phyloP scores from a whole-genome alignment of 2,797 vertebrate genomes.

The Myoxocephalus aenaeus region DNA sequence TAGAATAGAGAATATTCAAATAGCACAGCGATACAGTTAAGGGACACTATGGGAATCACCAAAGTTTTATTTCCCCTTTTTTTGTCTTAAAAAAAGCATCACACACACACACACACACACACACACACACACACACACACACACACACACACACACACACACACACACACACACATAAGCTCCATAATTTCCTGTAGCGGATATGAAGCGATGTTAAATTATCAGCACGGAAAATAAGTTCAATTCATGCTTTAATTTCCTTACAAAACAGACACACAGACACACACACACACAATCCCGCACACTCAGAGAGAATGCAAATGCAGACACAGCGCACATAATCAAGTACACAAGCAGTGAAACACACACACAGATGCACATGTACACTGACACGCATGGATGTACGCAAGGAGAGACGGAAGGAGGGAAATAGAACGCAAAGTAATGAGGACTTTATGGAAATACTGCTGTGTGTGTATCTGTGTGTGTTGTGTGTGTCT shows the following conservation, averaged over 20 bases:
- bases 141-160: conserved; percentile 6
- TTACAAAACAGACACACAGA: conserved; percentile 52
- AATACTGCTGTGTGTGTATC: conserved; percentile 45
- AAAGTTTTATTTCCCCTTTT: not conserved
- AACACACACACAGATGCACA: conserved; percentile 31
- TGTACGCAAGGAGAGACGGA: conserved; percentile 19
- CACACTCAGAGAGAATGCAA: conserved; percentile 34
- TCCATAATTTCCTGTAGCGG: conserved; percentile 77
- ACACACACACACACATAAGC: conserved; percentile 49
- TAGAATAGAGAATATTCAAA: conserved; percentile 20
- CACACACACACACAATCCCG: conserved; percentile 17
- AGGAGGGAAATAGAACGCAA: conserved; percentile 52
- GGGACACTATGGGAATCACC: conserved; percentile 22
- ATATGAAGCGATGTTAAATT: conserved; percentile 77
- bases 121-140: conserved; percentile 5
- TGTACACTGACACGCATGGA: conserved; percentile 36
- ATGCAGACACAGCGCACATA: conserved; percentile 49
- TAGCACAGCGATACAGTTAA: conserved; percentile 18
- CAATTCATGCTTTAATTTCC: conserved; percentile 77
- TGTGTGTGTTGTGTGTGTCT: conserved; percentile 28
- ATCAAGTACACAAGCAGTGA: conserved; percentile 49
- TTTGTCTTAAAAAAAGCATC: conserved; percentile 24
- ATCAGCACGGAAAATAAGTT: conserved; percentile 73
- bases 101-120: not conserved
- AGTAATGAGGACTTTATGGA: conserved; percentile 70